Percentiles rank a stretch among this genome's conserved stretches.
phyloP scores from a whole-genome alignment of 2,113 vertebrate genomes.

The Rhadina sibilatrix region DNA sequence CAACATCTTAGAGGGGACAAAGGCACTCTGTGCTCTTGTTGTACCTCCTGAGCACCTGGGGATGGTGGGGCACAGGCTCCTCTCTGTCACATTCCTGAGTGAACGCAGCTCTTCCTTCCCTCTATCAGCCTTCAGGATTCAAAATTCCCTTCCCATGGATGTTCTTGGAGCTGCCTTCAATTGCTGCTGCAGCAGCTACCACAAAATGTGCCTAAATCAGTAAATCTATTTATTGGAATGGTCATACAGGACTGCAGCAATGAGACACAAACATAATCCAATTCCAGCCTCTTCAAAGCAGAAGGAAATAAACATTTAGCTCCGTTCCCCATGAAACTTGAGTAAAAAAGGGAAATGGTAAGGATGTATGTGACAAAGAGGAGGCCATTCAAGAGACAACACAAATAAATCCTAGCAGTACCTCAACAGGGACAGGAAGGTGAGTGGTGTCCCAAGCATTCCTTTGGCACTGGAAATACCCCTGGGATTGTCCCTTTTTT shows the following conservation, averaged over 20 bases:
- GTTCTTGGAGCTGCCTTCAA: neutral
- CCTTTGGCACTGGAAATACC: neutral
- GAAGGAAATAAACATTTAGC: neutral
- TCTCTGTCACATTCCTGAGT: neutral
- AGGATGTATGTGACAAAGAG: neutral
- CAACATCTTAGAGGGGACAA: no score
- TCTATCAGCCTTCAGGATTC: neutral
- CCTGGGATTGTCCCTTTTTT: neutral
- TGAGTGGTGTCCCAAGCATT: neutral
- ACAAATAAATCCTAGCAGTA: neutral
- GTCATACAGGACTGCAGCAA: conserved; percentile 4
- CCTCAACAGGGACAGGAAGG: neutral
- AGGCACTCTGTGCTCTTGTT: no score
- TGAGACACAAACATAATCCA: neutral
- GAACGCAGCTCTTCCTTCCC: neutral
- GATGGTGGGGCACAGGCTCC: no score
- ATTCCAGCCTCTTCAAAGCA: neutral
- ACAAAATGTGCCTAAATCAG: neutral
- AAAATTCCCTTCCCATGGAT: neutral
- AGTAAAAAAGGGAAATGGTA: neutral
- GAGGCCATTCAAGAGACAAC: neutral
- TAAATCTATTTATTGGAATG: conserved; percentile 43
- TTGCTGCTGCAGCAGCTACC: neutral
- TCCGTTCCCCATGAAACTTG: neutral
- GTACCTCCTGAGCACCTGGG: no score